A percentile compares a stretch with the other conserved stretches of the same genome.
phyloP scores from a whole-genome alignment of 2,888 invertebrate species.

The Chalcis sispes region DNA sequence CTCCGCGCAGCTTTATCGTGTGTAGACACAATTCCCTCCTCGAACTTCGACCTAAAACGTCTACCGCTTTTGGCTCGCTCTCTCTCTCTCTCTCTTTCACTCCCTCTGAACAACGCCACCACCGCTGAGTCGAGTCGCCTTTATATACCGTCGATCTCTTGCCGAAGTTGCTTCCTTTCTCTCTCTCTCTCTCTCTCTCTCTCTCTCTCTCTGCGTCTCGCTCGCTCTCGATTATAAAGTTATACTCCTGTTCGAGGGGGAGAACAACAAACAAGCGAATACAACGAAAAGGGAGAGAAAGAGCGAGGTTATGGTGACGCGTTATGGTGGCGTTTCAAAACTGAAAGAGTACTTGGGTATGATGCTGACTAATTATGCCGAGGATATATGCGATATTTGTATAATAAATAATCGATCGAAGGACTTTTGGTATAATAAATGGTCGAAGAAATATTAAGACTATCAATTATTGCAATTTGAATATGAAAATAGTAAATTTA shows the following conservation, averaged over 20 bases:
- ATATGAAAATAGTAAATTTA: no score
- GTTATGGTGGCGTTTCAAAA: no score
- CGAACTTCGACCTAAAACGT: conserved; percentile 46
- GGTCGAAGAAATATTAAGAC: no score
- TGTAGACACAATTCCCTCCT: conserved; percentile 35
- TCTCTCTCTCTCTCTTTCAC: no score
- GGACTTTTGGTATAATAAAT: no score
- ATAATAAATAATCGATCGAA: no score
- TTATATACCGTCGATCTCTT: conserved; percentile 57
- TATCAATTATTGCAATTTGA: no score
- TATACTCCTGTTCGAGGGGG: conserved; percentile 34
- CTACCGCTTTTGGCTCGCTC: conserved; percentile 45
- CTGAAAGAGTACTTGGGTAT: no score
- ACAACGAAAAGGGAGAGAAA: background rate
- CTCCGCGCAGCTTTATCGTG: background rate
- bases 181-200: conserved; percentile 24
- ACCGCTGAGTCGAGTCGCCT: no score
- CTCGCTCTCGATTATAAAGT: conserved; percentile 52
- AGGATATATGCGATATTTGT: no score
- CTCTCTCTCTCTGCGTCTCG: background rate
- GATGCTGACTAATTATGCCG: no score
- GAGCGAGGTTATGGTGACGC: no score
- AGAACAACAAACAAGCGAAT: conserved; percentile 36
- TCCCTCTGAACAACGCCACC: background rate
- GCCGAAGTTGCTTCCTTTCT: conserved; percentile 38